Base-by-base conservation (phyloP, 2,797 vertebrate species). In the Rhyacichthys aspro region DNA sequence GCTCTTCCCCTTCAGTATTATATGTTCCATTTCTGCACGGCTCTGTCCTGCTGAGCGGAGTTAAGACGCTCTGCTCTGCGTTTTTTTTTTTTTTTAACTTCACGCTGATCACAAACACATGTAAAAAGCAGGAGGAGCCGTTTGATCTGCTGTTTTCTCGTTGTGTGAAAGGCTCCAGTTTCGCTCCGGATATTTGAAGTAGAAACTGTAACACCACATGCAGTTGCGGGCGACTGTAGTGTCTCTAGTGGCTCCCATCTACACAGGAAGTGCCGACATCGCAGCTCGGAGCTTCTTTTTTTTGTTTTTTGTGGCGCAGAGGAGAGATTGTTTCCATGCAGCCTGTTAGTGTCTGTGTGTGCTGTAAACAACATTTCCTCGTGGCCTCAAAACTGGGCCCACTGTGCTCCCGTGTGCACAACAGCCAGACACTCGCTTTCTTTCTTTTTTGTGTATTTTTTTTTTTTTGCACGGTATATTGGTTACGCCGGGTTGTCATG, bases 401-500 rank as follows among this genome's bases (percentile, higher is more conserved):
- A 74, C 78, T 83, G 72, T 16, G 65, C 79, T 79, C 59, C 72
- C 74, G 70, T 82, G 79, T 74, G 78, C 72, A 32, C 53, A 64
- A 72, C 44, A 56, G 69, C 75, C 59, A 38, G 59, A 57, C 55
- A 50, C 44, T 58, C 17, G 39, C n/a, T n/a, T n/a, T n/a, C n/a
- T n/a, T n/a, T n/a, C n/a, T n/a, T n/a, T n/a, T n/a, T n/a, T n/a
- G n/a, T n/a, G n/a, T n/a, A n/a, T n/a, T n/a, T n/a, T n/a, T n/a
- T n/a, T n/a, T n/a, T 59, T 76, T 79, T 75, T 60, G 75, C 86
- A 82, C 28, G 67, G 84, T 81, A 90, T 85, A 87, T 84, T 83
- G 80, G 74, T 73, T 85, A 81, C 75, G 81, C 72, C 74, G 58
- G 47, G 91, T 92, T 88, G 90, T 85, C 90, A 93, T 93, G 81